phyloP scores from a whole-genome alignment of 1,140 invertebrate species.

The Aphidius ervi region DNA sequence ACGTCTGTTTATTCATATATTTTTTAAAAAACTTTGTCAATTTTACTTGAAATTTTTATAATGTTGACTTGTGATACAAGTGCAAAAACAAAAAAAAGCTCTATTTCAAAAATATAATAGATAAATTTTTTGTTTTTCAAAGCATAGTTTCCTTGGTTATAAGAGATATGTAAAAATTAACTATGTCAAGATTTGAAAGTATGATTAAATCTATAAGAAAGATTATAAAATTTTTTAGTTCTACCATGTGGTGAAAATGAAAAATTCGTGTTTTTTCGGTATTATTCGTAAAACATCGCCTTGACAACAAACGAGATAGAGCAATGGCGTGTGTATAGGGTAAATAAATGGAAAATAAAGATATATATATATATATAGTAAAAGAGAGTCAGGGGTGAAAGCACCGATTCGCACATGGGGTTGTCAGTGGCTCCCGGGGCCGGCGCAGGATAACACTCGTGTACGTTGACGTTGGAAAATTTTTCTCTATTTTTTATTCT shows the following conservation, averaged over 20 bases:
- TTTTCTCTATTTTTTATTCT: too few species aligned
- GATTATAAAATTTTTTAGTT: slow-evolving; percentile 28
- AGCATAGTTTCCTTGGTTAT: too few species aligned
- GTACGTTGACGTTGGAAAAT: slow-evolving; percentile 31
- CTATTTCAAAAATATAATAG: too few species aligned
- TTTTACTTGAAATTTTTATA: too few species aligned
- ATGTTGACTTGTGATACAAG: too few species aligned
- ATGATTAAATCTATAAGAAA: not conserved
- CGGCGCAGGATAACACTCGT: slow-evolving; percentile 42
- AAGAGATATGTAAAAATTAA: too few species aligned
- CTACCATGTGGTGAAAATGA: slow-evolving; percentile 36
- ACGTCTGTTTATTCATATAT: too few species aligned
- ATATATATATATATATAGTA: too few species aligned
- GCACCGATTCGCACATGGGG: slow-evolving; percentile 46
- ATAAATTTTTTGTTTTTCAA: too few species aligned
- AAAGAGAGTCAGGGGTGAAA: slow-evolving; percentile 4
- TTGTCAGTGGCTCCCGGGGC: slow-evolving; percentile 54
- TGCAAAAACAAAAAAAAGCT: too few species aligned
- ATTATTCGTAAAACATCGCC: slow-evolving; percentile 39
- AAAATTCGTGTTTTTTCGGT: slow-evolving; percentile 20
- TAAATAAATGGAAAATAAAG: not conserved
- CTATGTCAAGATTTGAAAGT: too few species aligned
- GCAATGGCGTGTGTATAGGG: slow-evolving; percentile 24
- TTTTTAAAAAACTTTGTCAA: too few species aligned
- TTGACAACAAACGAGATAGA: slow-evolving; percentile 42